Evolutionary conservation across 92 coral and sea anemone species (phyloP).

Genomic region (Phenganax stokvisi): DNA sequence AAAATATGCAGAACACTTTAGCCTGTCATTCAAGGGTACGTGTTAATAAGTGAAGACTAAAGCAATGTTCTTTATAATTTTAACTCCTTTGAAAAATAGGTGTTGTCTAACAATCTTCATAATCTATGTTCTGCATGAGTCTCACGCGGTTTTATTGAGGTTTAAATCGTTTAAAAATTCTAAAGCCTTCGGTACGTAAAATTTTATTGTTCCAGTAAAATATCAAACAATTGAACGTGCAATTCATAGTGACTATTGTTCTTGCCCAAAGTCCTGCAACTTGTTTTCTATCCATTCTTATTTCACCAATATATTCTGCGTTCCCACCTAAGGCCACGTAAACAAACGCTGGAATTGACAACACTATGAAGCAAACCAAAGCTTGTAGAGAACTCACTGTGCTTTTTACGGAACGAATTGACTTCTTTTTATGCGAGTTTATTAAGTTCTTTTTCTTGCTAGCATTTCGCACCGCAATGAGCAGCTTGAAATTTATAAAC

Average conservation of each 20-base stretch:
- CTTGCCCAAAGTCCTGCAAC: background rate
- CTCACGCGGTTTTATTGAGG: background rate
- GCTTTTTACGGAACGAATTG: background rate
- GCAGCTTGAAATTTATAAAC: background rate
- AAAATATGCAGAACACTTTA: no score
- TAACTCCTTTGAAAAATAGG: no score
- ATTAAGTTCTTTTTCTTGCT: no score
- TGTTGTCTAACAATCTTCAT: no score
- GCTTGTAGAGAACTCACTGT: background rate
- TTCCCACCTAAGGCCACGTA: background rate
- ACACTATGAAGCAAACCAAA: background rate
- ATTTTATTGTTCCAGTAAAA: conserved; percentile 7
- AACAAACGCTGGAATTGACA: background rate
- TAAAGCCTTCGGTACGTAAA: background rate
- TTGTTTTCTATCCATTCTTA: background rate
- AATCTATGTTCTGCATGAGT: no score
- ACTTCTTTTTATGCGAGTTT: background rate
- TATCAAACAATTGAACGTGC: background rate
- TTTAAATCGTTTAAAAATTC: background rate
- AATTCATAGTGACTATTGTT: background rate
- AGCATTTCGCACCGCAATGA: no score
- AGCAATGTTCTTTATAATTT: no score
- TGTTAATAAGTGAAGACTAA: no score
- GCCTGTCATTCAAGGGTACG: no score
- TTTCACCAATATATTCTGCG: background rate